These are phyloP conservation scores for Desmophyllum pertusum DNA, from an alignment of 92 coral and sea anemone species.

Conservation along the genomic window DNA sequence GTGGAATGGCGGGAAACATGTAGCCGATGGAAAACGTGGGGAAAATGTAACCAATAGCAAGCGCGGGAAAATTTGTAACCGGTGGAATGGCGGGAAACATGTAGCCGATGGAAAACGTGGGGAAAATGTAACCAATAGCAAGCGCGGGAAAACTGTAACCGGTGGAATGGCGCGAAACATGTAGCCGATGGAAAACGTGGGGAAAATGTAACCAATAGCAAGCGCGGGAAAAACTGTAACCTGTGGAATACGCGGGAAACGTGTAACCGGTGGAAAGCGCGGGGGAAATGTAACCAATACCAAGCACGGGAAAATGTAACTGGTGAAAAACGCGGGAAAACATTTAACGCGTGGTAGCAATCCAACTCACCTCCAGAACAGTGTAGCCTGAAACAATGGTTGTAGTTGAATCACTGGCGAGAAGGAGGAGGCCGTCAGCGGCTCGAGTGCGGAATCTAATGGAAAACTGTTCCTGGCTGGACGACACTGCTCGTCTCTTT, in stretches of 20 bases:
- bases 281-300: not conserved
- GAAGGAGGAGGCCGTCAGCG: constrained; percentile 50
- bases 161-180: too few species aligned
- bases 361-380: constrained; percentile 54
- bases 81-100: too few species aligned
- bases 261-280: not conserved
- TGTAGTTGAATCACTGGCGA: constrained; percentile 57
- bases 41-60: not conserved
- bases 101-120: too few species aligned
- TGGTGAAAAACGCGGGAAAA: too few species aligned
- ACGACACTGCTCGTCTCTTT: constrained; percentile 62
- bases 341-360: not conserved
- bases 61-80: not conserved
- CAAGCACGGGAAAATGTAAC: not conserved
- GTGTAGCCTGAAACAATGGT: constrained; percentile 54
- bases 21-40: not conserved
- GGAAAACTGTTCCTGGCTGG: constrained; percentile 48
- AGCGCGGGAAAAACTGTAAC: not conserved
- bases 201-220: not conserved
- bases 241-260: not conserved
- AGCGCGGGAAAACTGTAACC: not conserved
- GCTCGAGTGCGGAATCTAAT: constrained; percentile 61
- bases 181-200: too few species aligned
- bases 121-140: too few species aligned
- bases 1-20: not conserved